A percentile compares a stretch with the other conserved stretches of the same genome.
phyloP scores from a whole-genome alignment of 2,113 vertebrate genomes.

The Aptenodytes patagonicus region DNA sequence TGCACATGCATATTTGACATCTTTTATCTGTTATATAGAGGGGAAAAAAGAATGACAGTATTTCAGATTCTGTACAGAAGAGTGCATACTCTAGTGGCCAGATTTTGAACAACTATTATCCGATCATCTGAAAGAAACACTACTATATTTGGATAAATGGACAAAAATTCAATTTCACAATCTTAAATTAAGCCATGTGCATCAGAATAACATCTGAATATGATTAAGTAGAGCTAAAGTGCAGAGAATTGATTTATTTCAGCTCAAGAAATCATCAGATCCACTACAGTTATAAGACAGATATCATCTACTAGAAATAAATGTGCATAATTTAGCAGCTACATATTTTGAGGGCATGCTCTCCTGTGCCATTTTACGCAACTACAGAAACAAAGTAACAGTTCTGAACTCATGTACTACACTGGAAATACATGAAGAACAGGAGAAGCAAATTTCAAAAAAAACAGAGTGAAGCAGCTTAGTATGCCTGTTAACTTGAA shows the following conservation, averaged over 20 bases:
- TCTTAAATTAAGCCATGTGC: not conserved
- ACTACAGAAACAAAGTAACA: not conserved
- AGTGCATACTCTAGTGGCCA: not conserved
- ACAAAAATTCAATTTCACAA: not conserved
- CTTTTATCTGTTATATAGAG: not conserved
- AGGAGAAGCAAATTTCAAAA: not conserved
- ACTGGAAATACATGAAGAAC: not conserved
- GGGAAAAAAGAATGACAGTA: not conserved
- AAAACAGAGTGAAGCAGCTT: not conserved
- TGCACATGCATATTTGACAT: rapidly evolving
- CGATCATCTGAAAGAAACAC: not conserved
- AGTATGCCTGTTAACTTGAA: not conserved
- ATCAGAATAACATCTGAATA: not conserved
- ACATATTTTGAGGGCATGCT: not conserved
- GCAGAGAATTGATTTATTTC: not conserved
- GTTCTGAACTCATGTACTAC: not conserved
- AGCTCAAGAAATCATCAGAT: not conserved
- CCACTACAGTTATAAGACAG: not conserved
- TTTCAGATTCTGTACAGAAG: not conserved
- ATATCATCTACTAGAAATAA: not conserved
- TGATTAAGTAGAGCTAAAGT: not conserved
- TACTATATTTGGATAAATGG: not conserved
- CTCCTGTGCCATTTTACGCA: not conserved
- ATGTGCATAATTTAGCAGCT: not conserved
- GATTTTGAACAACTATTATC: not conserved